Evolutionary conservation across 1,140 invertebrate genomes (phyloP), one percentile per base, ranked within the genome.

Genomic region (Drosophila repletoides): DNA sequence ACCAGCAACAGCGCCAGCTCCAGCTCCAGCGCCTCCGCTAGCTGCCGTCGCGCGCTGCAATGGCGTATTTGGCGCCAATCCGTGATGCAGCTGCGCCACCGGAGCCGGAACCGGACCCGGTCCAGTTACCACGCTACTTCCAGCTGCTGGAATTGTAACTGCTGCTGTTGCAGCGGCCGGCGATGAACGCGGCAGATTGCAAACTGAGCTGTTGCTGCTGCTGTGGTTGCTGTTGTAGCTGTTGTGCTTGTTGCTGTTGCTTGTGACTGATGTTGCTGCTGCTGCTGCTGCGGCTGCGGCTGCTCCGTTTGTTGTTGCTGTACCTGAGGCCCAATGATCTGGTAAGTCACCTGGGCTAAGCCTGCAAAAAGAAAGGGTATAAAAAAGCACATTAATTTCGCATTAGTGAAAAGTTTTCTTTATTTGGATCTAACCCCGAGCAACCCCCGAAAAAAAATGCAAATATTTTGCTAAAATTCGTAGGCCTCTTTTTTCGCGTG

Each of bases 331-430:
- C 89, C 89, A 90, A 87, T 86, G 87, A 83, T 90, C 89, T 88
- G 87, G 80, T 89, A 90, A 69, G 70, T 90, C 89, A 90, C 89
- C 76, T 88, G 89, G 89, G 89, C 89, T 89, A 89, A 90, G 89
- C 89, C 89, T 90, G 59, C 5, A 77, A 76, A 15, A 28, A 38
- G 10, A 1, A 29, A 53, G 29, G 0, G 51, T 6, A 40, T 1
- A 40, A 2, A 2, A 6, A 17, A 46, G 9, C 1, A 0, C 38
- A 52, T 7, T 26, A 28, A 40, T 7, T 33, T 1, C 0, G 5
- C 52, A 56, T 56, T 59, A 75, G 36, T 49, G 1, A 15, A 40
- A 28, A 28, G 12, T 41, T 53, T 15, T 29, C 10, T 22, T 5
- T 7, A 7, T 36, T 55, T 43, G 56, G 19, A 43, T 34, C 14